Evolutionary conservation across 2,113 vertebrate species (phyloP).

Genomic region (Chrysemys picta): DNA sequence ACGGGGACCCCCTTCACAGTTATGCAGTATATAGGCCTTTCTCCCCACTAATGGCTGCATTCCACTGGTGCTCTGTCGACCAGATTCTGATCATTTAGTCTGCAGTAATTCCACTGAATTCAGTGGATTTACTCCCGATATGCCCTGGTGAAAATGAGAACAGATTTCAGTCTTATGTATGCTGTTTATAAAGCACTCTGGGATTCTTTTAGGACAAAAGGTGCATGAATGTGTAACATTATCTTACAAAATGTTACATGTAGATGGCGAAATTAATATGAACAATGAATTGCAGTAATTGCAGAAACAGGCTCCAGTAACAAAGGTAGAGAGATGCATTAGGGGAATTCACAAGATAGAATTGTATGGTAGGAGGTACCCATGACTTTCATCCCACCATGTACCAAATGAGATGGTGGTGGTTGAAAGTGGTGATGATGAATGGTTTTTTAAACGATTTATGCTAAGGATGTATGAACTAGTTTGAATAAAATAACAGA

Average conservation of each 20-base stretch:
- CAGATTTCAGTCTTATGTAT: not conserved
- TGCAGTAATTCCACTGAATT: not conserved
- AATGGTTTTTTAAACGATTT: not conserved
- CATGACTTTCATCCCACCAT: not conserved
- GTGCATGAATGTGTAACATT: not conserved
- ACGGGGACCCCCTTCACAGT: fast-evolving
- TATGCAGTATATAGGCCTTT: not conserved
- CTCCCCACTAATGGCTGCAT: fast-evolving
- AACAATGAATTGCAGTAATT: not conserved
- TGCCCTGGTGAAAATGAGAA: not conserved
- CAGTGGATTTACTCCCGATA: not conserved
- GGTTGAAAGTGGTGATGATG: not conserved
- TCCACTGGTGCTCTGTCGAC: fast-evolving
- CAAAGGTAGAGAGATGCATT: not conserved
- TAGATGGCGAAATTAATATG: not conserved
- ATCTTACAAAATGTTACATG: not conserved
- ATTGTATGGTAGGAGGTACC: not conserved
- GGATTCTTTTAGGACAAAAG: not conserved
- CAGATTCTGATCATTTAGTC: not conserved
- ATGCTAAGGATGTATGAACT: not conserved
- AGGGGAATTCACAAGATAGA: not conserved
- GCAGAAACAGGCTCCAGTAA: not conserved
- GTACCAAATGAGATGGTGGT: fast-evolving
- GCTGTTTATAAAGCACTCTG: not conserved
- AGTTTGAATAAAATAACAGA: not conserved